phyloP scores from a whole-genome alignment of 2,797 vertebrate genomes.

The Sebastes miniatus region DNA sequence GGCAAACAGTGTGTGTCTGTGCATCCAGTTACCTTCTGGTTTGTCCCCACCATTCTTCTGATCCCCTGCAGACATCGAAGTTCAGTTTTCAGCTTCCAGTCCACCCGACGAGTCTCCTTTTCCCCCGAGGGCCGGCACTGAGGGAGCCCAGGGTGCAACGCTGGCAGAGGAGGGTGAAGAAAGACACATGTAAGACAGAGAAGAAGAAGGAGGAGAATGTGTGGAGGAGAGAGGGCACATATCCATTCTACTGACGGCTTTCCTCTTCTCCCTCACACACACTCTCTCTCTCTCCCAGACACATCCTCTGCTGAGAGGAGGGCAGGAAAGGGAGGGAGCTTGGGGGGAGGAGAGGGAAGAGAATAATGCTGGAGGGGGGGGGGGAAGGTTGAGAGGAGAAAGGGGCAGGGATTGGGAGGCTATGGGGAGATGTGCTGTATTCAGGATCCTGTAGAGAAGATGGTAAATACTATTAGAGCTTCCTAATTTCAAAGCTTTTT shows the following conservation, averaged over 20 bases:
- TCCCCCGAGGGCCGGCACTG: conserved; percentile 51
- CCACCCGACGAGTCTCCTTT: conserved; percentile 50
- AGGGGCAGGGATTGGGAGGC: conserved; percentile 49
- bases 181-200: conserved; percentile 17
- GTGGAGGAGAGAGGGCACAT: conserved; percentile 64
- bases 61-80: conserved; percentile 81
- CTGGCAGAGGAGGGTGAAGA: conserved; percentile 35
- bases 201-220: conserved; percentile 29
- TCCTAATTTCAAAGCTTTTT: background rate
- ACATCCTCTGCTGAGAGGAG: conserved; percentile 81
- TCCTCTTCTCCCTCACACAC: conserved; percentile 55
- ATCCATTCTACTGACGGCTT: conserved; percentile 71
- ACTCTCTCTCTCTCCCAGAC: conserved; percentile 57
- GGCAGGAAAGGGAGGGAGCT: conserved; percentile 79
- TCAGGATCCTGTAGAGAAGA: conserved; percentile 37
- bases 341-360: conserved; percentile 13
- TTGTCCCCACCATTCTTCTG: conserved; percentile 72
- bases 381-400: conserved; percentile 26
- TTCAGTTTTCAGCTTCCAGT: conserved; percentile 63
- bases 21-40: conserved; percentile 73
- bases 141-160: conserved; percentile 25
- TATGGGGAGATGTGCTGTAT: conserved; percentile 42
- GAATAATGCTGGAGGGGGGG: conserved; percentile 24
- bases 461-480: background rate
- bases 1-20: conserved; percentile 17